These are phyloP conservation scores for Rynchops niger DNA, from an alignment of 2,113 vertebrate genomes.

Conservation along the genomic window DNA sequence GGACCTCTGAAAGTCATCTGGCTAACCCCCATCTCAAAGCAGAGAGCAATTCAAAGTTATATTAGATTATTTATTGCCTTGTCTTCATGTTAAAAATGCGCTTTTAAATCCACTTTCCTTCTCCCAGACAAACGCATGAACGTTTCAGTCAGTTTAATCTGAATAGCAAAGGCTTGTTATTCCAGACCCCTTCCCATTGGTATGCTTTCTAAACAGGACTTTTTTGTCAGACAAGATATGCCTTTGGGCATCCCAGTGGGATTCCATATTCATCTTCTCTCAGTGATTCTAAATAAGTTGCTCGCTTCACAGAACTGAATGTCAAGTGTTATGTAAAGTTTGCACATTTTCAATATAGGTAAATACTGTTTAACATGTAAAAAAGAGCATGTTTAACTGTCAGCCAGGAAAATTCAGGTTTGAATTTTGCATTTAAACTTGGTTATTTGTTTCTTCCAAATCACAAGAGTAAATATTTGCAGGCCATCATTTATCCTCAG, in stretches of 20 bases:
- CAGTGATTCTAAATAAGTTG: background rate
- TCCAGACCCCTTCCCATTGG: background rate
- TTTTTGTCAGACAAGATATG: background rate
- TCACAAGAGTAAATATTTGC: background rate
- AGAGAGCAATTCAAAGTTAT: background rate
- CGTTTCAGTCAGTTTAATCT: background rate
- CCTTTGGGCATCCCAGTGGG: background rate
- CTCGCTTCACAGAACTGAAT: background rate
- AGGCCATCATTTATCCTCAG: background rate
- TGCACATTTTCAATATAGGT: background rate
- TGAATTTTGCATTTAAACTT: background rate
- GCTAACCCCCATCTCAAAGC: background rate
- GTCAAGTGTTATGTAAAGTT: background rate
- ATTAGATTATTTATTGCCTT: background rate
- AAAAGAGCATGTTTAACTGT: background rate
- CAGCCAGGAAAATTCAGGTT: background rate
- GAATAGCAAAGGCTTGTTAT: background rate
- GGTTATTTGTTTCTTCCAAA: background rate
- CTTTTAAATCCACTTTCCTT: background rate
- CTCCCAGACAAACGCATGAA: background rate
- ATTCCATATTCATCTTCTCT: background rate
- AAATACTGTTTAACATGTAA: background rate
- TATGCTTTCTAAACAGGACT: background rate
- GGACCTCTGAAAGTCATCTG: background rate
- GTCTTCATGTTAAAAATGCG: background rate